Base-by-base conservation (phyloP, 35 echinoderm and acorn worm species). In the Ophioderma brevispina region DNA sequence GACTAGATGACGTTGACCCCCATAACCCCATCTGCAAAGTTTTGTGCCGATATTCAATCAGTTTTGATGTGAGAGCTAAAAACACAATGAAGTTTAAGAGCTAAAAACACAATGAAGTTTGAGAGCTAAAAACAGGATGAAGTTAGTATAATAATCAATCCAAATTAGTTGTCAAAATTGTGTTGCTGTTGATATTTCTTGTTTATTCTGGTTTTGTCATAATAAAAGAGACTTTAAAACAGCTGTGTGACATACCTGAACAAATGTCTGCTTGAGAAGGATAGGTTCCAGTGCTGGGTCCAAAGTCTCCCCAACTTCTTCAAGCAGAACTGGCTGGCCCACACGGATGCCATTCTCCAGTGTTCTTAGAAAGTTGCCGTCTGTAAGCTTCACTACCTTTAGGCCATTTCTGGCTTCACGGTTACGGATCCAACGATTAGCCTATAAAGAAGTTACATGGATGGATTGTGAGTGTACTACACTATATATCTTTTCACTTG, bases 241-340 rank as follows among this genome's bases (percentile, higher is more conserved):
- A n/a, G n/a, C n/a, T n/a, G n/a, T n/a, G n/a, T n/a, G 31, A 33
- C 39, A 55, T 91, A 98, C 96, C 90, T 92, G 87, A 31, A 93
- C 82, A 87, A 95, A 98, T 23, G 96, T 98, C 75, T 98, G 96
- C 86, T 98, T 98, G 25, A 98, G 93, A 8, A 98, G 91, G 41
- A 98, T 98, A 37, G 96, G 96, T 92, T 98, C 96, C 63, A 98
- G 63, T 0, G 96, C 93, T n/a, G 96, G 96, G 75, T 98, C 96
- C 31, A 98, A 34, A 14, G 93, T 91, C 85, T 98, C 96, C 40
- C 55, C 96, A 4, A 98, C 90, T 55, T 98, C 96, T 36, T 98
- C 96, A 5, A 98, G 93, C 19, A 98, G 88, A 11, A 98, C 96
- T 3, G 96, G 96, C 38, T 95, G 79, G 33, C 96, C 96, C 6